Evolutionary conservation across 2,113 vertebrate species (phyloP), one percentile per base, ranked within the genome.

Genomic region (Zapus hudsonius): DNA sequence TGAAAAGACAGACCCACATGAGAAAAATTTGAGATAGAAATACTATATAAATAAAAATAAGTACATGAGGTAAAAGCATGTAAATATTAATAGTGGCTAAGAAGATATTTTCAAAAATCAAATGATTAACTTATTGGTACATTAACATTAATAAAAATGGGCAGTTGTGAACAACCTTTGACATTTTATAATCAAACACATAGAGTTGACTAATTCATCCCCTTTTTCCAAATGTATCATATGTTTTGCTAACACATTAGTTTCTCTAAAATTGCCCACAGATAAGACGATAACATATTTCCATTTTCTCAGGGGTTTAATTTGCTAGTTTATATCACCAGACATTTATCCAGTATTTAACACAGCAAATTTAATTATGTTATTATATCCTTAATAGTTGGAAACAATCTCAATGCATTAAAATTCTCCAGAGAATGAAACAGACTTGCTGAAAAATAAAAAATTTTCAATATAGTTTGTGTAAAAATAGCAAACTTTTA

Each of bases 21-120:
- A 92, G 79, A 90, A 94, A 94, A 79, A 75, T 82, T 83, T 96
- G 78, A 90, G 55, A 78, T 90, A 93, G 90, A 94, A 97, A 87
- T 31, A 96, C 70, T 96, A 95, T 59, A 95, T 78, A 95, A 92
- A 95, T 67, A 96, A 94, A 96, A 89, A 90, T 75, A 90, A 94
- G 82, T 79, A 57, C 80, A 44, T 89, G 47, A 88, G 36, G 73
- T 93, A 95, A 90, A 97, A 96, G 86, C 55, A 97, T 70, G 91
- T 84, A 90, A 83, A 76, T 91, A 91, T 57, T 87, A 92, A 96
- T 78, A 93, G 82, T 17, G 75, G 75, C 82, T 87, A 95, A 85
- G 87, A 95, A 97, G 67, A 73, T 95, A 78, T 92, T 90, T 96
- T n/a, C 0, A 47, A 81, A 93, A 91, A 57, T 75, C 52, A 82